Evolutionary conservation across 2,797 vertebrate species (phyloP), one percentile per base, ranked within the genome.

Genomic region (Microcaecilia unicolor): DNA sequence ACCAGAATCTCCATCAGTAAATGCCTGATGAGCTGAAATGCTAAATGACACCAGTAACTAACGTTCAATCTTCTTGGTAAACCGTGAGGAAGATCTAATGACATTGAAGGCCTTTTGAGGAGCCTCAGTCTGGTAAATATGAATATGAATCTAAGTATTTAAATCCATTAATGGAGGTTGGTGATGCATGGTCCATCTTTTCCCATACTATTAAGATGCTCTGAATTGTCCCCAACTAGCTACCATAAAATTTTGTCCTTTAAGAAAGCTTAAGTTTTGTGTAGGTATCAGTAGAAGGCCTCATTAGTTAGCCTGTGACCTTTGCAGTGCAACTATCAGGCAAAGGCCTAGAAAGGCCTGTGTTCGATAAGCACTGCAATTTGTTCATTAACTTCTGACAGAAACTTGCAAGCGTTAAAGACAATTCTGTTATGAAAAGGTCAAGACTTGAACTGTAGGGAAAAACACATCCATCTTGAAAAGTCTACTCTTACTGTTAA

Each of bases 381-480:
- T 78, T 78, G 73, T 78, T 75, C 73, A 71, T 75, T 79, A 72
- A 54, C 53, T 62, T 59, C 59, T 72, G 65, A 65, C 70, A 72
- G 64, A 64, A 75, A 76, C 70, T 60, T 75, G 68, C 55, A 71
- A 71, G 64, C 48, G 63, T 63, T 67, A 69, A 61, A 75, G 70
- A 62, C 58, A 58, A 63, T 69, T 76, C 55, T 70, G 39, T 65
- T 64, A 65, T 55, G 53, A 58, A 78, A 78, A 76, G 71, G 66
- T 78, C 75, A 74, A 48, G 56, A 70, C 58, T 44, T 55, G 48
- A 70, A 49, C 1, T 22, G 34, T 19, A 21, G 40, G 8, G 27
- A 23, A 28, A 52, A 54, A 49, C 52, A 34, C 56, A 66, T 57
- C 59, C 65, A 45, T 58, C 56, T 29, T 47, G 48, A 58, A 65